Base-by-base conservation (phyloP, 2,113 vertebrate genomes). In the Bubo scandiacus region DNA sequence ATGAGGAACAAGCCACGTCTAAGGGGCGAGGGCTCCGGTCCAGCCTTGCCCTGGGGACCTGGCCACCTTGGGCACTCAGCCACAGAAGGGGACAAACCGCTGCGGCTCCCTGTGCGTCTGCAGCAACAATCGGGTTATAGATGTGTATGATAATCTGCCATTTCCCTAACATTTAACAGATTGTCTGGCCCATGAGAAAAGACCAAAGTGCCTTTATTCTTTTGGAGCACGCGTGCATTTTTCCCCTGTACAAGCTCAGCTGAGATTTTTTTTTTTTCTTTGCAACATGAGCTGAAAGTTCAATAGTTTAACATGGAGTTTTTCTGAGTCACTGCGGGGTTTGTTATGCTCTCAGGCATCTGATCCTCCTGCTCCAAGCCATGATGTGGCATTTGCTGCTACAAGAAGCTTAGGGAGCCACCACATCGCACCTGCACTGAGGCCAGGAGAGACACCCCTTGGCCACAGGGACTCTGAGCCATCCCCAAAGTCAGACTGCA, bases 81-180 rank as follows among this genome's bases (percentile, higher is more conserved):
- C 5, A 43, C 58, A 80, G 61, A n/a, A 84, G 45, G 17, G 89
- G 49, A 63, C 79, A 47, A 81, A 40, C 10, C 8, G 6, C 72
- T 2, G 6, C 10, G 15, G 59, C 73, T 89, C 36, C 71, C 71
- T 13, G 26, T 2, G 15, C 19, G 13, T 12, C 79, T 32, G 63
- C 2, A 0, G 47, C 72, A 96, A 97, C 96, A 97, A 96, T 95
- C 0, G 45, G 47, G 68, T 86, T 96, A 98, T 89, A 97, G 96
- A 97, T 42, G 80, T 36, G 62, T 97, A 94, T 97, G 96, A 77
- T 97, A 97, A 97, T 97, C 91, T 97, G 97, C 95, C 96, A 98
- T 97, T 97, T 97, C 80, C 67, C 90, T 32, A 95, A 96, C 94
- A 97, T 97, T 94, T 57, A 84, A 26, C 21, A 70, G 91, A 95